Evolutionary conservation across 2,113 vertebrate species (phyloP).

Genomic region (Anhinga rufa): DNA sequence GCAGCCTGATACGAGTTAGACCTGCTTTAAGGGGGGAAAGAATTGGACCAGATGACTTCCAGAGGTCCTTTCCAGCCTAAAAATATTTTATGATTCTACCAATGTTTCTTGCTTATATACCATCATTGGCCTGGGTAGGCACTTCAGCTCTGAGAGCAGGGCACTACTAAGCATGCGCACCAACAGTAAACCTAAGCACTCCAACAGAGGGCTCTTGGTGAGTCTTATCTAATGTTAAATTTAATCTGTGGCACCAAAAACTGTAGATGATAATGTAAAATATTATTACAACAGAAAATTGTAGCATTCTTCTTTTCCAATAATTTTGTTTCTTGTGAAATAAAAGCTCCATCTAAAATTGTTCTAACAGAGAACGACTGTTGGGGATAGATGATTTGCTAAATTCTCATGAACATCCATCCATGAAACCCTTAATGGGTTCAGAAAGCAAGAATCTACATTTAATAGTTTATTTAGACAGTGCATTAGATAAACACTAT

Average conservation of each 20-base stretch:
- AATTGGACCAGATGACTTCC: neutral
- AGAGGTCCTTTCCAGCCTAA: neutral
- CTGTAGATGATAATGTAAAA: neutral
- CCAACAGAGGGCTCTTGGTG: neutral
- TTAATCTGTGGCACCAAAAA: neutral
- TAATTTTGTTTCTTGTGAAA: neutral
- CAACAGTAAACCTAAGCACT: neutral
- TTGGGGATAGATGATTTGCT: neutral
- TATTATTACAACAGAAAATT: neutral
- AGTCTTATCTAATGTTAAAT: neutral
- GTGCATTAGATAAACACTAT: neutral
- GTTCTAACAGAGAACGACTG: neutral
- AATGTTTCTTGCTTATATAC: neutral
- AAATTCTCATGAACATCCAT: neutral
- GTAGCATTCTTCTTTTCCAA: neutral
- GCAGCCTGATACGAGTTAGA: neutral
- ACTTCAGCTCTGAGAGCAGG: neutral
- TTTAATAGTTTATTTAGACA: conserved; percentile 36
- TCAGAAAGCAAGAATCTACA: neutral
- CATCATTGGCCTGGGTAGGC: neutral
- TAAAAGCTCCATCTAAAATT: neutral
- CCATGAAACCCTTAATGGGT: neutral
- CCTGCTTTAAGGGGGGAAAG: neutral
- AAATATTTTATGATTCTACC: neutral
- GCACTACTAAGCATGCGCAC: neutral